Evolutionary conservation across 2,113 vertebrate genomes (phyloP).

Genomic region (Lutjanus erythropterus): DNA sequence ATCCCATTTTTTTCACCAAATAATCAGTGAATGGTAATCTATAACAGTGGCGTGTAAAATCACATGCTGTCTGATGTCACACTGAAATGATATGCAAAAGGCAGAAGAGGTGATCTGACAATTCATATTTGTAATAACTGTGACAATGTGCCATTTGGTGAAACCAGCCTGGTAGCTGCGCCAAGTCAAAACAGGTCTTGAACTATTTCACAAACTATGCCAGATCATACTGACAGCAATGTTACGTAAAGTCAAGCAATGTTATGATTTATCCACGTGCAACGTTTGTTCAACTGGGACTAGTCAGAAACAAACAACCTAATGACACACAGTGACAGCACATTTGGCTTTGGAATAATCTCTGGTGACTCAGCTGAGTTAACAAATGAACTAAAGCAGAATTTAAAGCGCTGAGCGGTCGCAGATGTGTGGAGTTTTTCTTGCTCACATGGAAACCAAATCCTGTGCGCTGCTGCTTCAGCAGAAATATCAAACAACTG

Average conservation of each 20-base stretch:
- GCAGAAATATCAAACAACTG: constrained; percentile 72
- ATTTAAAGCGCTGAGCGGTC: constrained; percentile 48
- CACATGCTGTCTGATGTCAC: too few relatives aligned
- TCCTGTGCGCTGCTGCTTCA: constrained; percentile 70
- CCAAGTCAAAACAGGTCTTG: too few relatives aligned
- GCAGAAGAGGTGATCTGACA: too few relatives aligned
- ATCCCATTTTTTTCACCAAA: too few relatives aligned
- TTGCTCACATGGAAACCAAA: constrained; percentile 68
- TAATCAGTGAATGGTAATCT: too few relatives aligned
- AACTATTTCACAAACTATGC: neutral
- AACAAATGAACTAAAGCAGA: constrained; percentile 42
- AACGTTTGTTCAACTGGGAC: neutral
- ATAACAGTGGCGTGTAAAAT: too few relatives aligned
- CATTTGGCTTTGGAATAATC: neutral
- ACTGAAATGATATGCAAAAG: too few relatives aligned
- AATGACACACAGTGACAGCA: neutral
- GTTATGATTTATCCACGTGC: neutral
- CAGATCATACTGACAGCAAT: neutral
- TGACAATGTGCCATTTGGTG: too few relatives aligned
- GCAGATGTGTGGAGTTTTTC: constrained; percentile 56
- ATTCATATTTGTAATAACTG: too few relatives aligned
- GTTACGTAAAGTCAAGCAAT: neutral
- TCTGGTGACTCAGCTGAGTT: neutral
- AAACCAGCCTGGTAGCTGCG: too few relatives aligned
- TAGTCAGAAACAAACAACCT: neutral